These are phyloP conservation scores for Sardinella longiceps DNA, from an alignment of 2,797 vertebrate species.

Conservation along the genomic window DNA sequence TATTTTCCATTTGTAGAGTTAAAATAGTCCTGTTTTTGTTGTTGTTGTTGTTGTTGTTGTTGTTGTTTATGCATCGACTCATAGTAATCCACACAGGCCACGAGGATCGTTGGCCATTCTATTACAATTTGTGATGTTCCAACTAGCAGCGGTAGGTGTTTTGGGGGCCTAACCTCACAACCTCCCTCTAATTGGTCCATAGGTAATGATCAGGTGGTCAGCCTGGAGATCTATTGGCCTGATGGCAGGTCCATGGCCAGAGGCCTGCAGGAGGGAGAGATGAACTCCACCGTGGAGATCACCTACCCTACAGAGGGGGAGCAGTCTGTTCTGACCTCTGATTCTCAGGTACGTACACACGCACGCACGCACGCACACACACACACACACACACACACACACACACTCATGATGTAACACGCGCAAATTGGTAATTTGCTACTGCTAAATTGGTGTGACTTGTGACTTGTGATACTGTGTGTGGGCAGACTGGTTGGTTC, in stretches of 20 bases:
- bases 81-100: too few species aligned
- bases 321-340: conserved; percentile 53
- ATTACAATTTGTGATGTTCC: neutral
- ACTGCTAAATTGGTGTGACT: neutral
- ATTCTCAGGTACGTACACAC: conserved; percentile 71
- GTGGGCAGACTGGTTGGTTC: neutral
- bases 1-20: too few species aligned
- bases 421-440: neutral
- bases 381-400: conserved; percentile 1
- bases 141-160: too few species aligned
- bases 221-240: conserved; percentile 88
- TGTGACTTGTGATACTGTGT: neutral
- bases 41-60: too few species aligned
- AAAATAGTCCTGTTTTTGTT: too few species aligned
- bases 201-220: conserved; percentile 83
- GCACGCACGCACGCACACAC: neutral
- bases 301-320: conserved; percentile 71
- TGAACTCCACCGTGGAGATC: conserved; percentile 85
- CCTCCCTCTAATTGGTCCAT: conserved; percentile 33
- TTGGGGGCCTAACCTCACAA: neutral
- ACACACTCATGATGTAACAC: neutral
- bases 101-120: too few species aligned
- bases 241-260: conserved; percentile 73
- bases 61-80: too few species aligned
- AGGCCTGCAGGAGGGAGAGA: conserved; percentile 74